A percentile compares a stretch with the other conserved stretches of the same genome.
phyloP scores from a whole-genome alignment of 1,140 invertebrate genomes.

The Agraylea sexmaculata region DNA sequence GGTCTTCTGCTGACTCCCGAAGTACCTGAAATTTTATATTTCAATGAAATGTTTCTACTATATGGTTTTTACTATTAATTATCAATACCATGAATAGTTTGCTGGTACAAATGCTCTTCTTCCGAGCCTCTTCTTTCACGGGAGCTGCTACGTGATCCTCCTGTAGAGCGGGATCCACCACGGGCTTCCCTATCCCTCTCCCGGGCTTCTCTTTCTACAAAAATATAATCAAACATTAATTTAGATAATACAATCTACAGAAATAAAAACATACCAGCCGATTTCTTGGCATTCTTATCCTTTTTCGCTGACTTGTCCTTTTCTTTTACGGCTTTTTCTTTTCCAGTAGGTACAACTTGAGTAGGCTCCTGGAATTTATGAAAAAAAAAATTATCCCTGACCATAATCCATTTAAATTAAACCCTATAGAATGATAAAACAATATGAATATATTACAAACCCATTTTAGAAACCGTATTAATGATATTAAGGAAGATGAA shows the following conservation, averaged over 20 bases:
- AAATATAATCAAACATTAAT: constrained; percentile 1
- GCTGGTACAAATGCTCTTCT: constrained; percentile 45
- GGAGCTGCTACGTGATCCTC: constrained; percentile 30
- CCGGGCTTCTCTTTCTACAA: constrained; percentile 3
- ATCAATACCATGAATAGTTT: constrained; percentile 39
- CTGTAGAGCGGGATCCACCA: constrained; percentile 22
- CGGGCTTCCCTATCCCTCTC: constrained; percentile 8
- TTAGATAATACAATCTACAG: neutral
- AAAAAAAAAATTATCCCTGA: too few species aligned
- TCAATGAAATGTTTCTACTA: neutral
- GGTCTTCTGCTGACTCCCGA: constrained; percentile 57
- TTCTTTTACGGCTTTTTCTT: constrained; percentile 9
- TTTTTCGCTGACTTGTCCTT: constrained; percentile 13
- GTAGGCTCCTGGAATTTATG: too few species aligned
- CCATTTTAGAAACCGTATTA: too few species aligned
- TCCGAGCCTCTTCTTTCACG: constrained; percentile 32
- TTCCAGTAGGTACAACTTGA: too few species aligned
- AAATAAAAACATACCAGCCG: constrained; percentile 10
- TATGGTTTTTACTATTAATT: neutral
- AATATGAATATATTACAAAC: too few species aligned
- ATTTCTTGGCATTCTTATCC: constrained; percentile 11
- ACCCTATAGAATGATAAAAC: too few species aligned
- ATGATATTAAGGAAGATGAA: too few species aligned
- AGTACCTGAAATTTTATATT: constrained; percentile 31
- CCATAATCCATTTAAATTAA: too few species aligned